Evolutionary conservation across 1,140 invertebrate genomes (phyloP).

Genomic region (Drosophila bifasciata): DNA sequence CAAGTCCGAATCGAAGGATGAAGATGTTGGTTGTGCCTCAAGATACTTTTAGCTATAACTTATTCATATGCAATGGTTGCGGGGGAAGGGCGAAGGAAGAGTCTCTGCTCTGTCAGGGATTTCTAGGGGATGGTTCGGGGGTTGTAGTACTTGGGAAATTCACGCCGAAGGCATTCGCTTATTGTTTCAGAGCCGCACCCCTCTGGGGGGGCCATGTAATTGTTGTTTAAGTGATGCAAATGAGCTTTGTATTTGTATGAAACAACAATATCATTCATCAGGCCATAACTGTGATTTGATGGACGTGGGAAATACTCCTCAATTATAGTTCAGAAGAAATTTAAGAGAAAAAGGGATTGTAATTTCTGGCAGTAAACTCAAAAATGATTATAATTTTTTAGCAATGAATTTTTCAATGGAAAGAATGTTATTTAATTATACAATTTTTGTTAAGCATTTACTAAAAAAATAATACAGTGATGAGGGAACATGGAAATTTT

Average conservation of each 20-base stretch:
- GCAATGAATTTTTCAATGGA: too few relatives aligned
- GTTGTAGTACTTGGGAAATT: neutral
- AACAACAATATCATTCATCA: constrained; percentile 29
- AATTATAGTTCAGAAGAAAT: too few relatives aligned
- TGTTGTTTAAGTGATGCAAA: constrained; percentile 68
- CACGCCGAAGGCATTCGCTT: constrained; percentile 38
- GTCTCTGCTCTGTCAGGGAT: constrained; percentile 26
- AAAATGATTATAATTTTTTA: too few relatives aligned
- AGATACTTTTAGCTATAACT: constrained; percentile 50
- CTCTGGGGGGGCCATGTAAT: constrained; percentile 58
- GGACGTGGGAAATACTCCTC: neutral
- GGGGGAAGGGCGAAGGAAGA: neutral
- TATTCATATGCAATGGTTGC: constrained; percentile 42
- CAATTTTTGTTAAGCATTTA: too few relatives aligned
- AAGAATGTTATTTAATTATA: too few relatives aligned
- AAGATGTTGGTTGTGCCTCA: constrained; percentile 32
- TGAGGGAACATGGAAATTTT: too few relatives aligned
- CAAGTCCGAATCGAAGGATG: neutral
- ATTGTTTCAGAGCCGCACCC: constrained; percentile 38
- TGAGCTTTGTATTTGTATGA: constrained; percentile 41
- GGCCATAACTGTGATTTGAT: neutral
- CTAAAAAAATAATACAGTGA: too few relatives aligned
- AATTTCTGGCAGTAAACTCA: too few relatives aligned
- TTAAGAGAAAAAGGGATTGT: too few relatives aligned
- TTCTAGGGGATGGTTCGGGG: neutral